Conservation (phyloP, 1,140 invertebrate genomes). For the Aphaenogaster rudis region DNA sequence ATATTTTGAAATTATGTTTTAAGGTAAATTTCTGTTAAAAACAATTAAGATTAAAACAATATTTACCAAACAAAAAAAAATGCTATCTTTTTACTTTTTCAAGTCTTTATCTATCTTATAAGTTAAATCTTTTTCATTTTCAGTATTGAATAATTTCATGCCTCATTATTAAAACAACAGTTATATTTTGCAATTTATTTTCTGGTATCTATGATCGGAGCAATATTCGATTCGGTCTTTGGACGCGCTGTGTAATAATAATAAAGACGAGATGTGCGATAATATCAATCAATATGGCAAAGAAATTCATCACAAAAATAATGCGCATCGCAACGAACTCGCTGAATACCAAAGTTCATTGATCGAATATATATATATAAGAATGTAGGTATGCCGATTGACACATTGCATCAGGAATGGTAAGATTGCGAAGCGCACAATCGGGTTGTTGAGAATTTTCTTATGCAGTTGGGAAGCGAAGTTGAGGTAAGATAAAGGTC, state of each 20-base stretch:
- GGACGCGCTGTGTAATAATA: background rate
- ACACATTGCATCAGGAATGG: slow-evolving; percentile 41
- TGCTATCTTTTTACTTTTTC: background rate
- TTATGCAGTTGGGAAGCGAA: slow-evolving; percentile 11
- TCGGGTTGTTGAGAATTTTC: slow-evolving; percentile 44
- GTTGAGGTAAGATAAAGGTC: slow-evolving; percentile 67
- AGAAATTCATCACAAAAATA: slow-evolving; percentile 19
- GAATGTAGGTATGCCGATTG: slow-evolving; percentile 19
- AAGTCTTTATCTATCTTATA: background rate
- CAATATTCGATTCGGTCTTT: background rate
- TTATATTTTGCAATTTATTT: background rate
- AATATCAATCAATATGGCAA: background rate
- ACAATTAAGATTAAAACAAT: background rate
- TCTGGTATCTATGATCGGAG: background rate
- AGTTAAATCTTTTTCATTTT: background rate
- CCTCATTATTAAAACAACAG: background rate
- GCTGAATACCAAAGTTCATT: slow-evolving; percentile 38
- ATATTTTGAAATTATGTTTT: background rate
- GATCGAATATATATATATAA: slow-evolving; percentile 11
- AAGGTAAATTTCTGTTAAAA: background rate
- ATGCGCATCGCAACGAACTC: background rate
- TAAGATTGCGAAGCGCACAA: slow-evolving; percentile 33
- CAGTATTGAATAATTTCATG: background rate
- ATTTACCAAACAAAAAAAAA: background rate
- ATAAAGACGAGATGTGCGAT: slow-evolving; percentile 10